Base-by-base conservation (phyloP, 2,888 invertebrate species). In the Torymus texanus region DNA sequence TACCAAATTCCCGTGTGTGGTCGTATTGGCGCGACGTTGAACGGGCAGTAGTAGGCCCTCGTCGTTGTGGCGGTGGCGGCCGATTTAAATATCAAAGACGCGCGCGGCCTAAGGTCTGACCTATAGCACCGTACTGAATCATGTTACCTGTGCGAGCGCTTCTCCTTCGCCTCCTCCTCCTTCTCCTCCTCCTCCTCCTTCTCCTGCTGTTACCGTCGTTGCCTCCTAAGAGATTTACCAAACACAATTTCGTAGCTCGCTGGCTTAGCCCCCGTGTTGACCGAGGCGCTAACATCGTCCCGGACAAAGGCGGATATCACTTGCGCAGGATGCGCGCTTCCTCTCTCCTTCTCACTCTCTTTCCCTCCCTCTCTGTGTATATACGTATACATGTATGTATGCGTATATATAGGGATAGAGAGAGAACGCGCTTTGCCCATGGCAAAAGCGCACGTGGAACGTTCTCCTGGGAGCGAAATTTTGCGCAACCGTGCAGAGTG, bases 71-170 rank as follows among this genome's bases (percentile, higher is more conserved):
- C 29, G 51, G 14, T 8, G 50, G 24, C 70, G 8, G 84, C 83
- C 87, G 88, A 90, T 90, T 90, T 90, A 88, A 90, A 90, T 89
- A 89, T 90, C 90, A 90, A 90, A 90, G 90, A 21, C 21, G 21
- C 2, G 21, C 21, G 90, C 89, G 89, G 89, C 88, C 88, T 88
- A 89, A 87, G 75, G 67, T 89, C 89, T 89, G 90, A 90, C 90
- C 90, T 90, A 89, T 88, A 90, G 89, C 90, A 89, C 89, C 80
- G 41, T 8, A 87, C 86, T 89, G 90, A 90, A 90, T 89, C 90
- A 88, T 89, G 89, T 90, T 90, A 89, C 90, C 88, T 88, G 86
- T 86, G 86, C 63, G 58, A 65, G 63, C 68, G 62, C 61, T 59
- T 55, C 75, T 55, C 24, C 50, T 21, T 12, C 16, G 14, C 29